Base-by-base conservation (phyloP, 2,113 vertebrate genomes). In the Nothobranchius kuhntae region DNA sequence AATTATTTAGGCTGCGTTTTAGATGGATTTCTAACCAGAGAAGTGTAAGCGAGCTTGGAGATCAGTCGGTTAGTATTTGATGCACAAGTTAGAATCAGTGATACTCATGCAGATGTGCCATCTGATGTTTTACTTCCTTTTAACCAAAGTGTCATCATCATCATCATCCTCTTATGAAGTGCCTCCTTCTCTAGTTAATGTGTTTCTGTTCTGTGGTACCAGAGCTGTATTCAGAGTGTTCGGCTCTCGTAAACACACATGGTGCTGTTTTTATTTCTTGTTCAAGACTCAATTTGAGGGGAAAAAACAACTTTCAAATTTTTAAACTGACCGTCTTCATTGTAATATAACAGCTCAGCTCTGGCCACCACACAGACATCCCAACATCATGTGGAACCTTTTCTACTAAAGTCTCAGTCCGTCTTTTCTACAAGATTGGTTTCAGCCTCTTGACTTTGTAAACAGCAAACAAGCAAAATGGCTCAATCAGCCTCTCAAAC, bases 1-100 rank as follows among this genome's bases (percentile, higher is more conserved):
- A 87, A 89, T 91, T 82, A 89, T 91, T 90, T 77, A 89, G 79
- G 57, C 78, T 42, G 71, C 48, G 72, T 84, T 83, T 57, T 85
- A 14, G 30, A 75, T 75, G 65, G 70, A 69, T 81, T 66, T 82
- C 77, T 61, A 85, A 53, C 62, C 52, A 47, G 72, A 76, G 65
- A 84, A 70, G 61, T 71, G 72, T 66, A 77, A 81, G 76, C 63
- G 71, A 51, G n/a, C 48, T 69, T 24, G 61, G 14, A 78, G 53
- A 40, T 77, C 61, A 68, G 51, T 75, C 62, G 59, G 52, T 83
- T 79, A 35, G 63, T 55, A 61, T 66, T 78, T 64, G 61, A 82
- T 80, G 60, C 75, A 73, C 65, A 84, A 60, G 63, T 65, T 66
- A 57, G 35, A 61, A 73, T 77, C 6, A 40, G 9, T 40, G 44